Base-by-base conservation (phyloP, 2,888 invertebrate species). In the Esperia sulphurella region DNA sequence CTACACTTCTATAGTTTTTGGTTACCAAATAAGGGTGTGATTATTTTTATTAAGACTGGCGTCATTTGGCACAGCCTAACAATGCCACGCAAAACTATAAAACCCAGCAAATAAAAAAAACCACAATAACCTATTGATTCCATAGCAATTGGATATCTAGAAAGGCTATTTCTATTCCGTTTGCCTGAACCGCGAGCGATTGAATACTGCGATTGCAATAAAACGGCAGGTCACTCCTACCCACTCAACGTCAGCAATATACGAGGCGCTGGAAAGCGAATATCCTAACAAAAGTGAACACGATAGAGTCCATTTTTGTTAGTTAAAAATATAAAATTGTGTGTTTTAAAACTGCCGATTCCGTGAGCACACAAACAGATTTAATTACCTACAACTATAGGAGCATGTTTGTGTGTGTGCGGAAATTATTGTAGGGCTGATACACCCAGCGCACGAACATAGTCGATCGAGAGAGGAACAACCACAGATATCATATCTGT, bases 121-220 rank as follows among this genome's bases (percentile, higher is more conserved):
- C 39, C 14, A 33, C 39, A 14, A 39, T 39, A 14, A 29, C 4
- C 14, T 40, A 14, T 45, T 40, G 45, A 45, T 14, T 13, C 13
- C 14, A 40, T n/a, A 40, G 45, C 31, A 39, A 45, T 45, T 31
- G 45, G 29, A 45, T 45, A 40, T 45, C 45, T 39, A 14, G 30
- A 29, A 37, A 45, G 6, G n/a, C 35, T 10, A 13, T 29, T 30
- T 30, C 8, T 33, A 33, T 33, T 39, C 14, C 21, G 44, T 41
- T n/a, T 21, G 41, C 12, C 14, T 39, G 14, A 30, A 30, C 12
- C 21, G 13, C 12, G 4, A 44, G 30, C 29, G 52, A 44, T 35
- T 39, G 43, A 42, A 47, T 48, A 50, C 50, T 50, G 48, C 45
- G 43, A 44, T 49, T 35, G 42, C 46, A 47, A 51, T 48, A 51